phyloP scores from a whole-genome alignment of 2,797 vertebrate genomes.

The Hoplostethus atlanticus region DNA sequence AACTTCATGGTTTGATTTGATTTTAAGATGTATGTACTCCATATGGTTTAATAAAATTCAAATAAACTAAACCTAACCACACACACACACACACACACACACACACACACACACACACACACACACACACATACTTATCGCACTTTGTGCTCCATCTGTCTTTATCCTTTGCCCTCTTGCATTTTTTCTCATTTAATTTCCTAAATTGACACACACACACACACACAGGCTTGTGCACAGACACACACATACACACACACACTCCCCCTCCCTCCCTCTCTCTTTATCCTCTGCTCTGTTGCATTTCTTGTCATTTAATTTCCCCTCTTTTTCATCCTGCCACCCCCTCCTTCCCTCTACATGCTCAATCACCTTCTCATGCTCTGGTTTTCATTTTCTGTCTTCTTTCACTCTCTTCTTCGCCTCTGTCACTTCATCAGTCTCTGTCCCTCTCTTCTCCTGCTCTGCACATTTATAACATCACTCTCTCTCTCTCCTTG shows the following conservation, averaged over 20 bases:
- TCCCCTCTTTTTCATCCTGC: slow-evolving; percentile 49
- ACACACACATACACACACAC: neutral
- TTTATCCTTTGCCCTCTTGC: no score
- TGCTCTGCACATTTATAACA: slow-evolving; percentile 28
- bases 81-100: neutral
- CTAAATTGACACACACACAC: neutral
- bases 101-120: neutral
- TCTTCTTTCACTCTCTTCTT: slow-evolving; percentile 37
- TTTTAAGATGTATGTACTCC: no score
- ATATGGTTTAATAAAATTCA: no score
- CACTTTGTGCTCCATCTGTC: no score
- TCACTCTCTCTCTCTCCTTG: slow-evolving; percentile 2
- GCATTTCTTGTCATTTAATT: slow-evolving; percentile 56
- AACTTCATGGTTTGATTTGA: no score
- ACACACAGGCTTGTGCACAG: neutral
- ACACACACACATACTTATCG: no score
- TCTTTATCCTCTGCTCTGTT: slow-evolving; percentile 38
- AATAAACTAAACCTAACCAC: neutral
- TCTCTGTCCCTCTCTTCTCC: slow-evolving; percentile 38
- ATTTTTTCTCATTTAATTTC: no score
- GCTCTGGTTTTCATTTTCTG: slow-evolving; percentile 41
- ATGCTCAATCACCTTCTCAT: slow-evolving; percentile 55
- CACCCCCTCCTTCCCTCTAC: slow-evolving; percentile 35
- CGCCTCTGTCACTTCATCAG: slow-evolving; percentile 37
- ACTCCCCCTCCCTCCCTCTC: slow-evolving; percentile 37